phyloP scores from a whole-genome alignment of 2,113 vertebrate genomes.

The Herpetotheres cachinnans region DNA sequence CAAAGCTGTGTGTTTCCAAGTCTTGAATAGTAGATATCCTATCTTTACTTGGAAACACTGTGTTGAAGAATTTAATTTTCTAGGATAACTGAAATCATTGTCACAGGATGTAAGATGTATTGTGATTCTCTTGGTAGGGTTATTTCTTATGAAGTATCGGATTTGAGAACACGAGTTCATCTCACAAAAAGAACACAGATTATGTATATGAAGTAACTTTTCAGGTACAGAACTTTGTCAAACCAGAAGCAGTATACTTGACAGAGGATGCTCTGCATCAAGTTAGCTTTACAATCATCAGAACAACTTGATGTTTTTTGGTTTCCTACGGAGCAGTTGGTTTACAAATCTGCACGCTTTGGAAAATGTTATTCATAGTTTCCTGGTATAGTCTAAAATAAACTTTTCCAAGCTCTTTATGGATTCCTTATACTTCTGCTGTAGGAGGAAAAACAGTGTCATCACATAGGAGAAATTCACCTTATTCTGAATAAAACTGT shows the following conservation, averaged over 20 bases:
- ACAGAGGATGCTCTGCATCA: not conserved
- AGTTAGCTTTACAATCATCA: not conserved
- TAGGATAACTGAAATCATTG: not conserved
- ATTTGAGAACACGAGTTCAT: not conserved
- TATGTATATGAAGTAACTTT: not conserved
- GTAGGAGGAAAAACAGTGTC: not conserved
- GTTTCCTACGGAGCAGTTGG: not conserved
- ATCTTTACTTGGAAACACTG: not conserved
- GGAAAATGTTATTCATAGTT: not conserved
- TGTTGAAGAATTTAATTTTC: not conserved
- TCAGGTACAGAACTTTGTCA: not conserved
- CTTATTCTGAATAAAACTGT: not conserved
- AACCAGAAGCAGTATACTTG: not conserved
- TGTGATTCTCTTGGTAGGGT: not conserved
- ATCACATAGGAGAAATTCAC: accelerated
- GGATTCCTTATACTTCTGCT: not conserved
- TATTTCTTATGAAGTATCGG: not conserved
- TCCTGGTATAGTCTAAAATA: not conserved
- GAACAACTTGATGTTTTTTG: not conserved
- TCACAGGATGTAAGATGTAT: not conserved
- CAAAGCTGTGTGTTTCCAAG: not conserved
- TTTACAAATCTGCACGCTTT: not conserved
- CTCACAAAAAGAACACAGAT: not conserved
- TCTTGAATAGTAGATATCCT: not conserved
- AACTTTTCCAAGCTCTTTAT: not conserved